Evolutionary conservation across 2,113 vertebrate genomes (phyloP), one percentile per base, ranked within the genome.

Genomic region (Phylloscopus trochilus): DNA sequence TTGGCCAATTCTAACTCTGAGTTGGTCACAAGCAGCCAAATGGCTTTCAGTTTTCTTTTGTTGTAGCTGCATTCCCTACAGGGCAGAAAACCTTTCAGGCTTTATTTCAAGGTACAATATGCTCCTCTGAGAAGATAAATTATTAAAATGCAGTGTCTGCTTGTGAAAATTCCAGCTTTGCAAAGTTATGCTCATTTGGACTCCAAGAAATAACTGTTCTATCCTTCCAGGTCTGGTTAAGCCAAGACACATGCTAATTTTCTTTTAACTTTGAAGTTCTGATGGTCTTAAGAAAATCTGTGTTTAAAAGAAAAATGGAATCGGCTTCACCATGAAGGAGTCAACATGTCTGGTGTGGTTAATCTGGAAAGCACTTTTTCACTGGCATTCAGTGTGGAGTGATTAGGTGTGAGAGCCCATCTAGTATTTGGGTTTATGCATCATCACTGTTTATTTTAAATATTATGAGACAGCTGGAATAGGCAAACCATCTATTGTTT

Each of bases 11-110:
- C 7, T 55, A 94, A 72, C 89, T 85, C 87, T 21, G 60, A 72
- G 64, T 21, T 92, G 80, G 33, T 96, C 70, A 87, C 83, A 77
- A 79, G 84, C 93, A 95, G 91, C 97, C 80, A 87, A 96, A 94
- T 86, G 89, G 94, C 96, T 96, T 97, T 97, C 96, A 93, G 83
- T 87, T 47, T 92, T 95, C 97, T 98, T 98, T 98, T 97, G 95
- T 97, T 97, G 39, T 31, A 80, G 87, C 91, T 49, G 21, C 49
- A 90, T 96, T 97, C 93, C 87, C 87, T 31, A 83, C 14, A 72
- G 94, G 56, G 64, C 91, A 94, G 94, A 97, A 96, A 97, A 96
- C 64, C 79, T 95, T 95, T 94, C 95, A 95, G 85, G 79, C 80
- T 96, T 64, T 77, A 76, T 89, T 94, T 97, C 60, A 89, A 97